Base-by-base conservation (phyloP, 2,113 vertebrate genomes). In the Ceuthmochares aereus region DNA sequence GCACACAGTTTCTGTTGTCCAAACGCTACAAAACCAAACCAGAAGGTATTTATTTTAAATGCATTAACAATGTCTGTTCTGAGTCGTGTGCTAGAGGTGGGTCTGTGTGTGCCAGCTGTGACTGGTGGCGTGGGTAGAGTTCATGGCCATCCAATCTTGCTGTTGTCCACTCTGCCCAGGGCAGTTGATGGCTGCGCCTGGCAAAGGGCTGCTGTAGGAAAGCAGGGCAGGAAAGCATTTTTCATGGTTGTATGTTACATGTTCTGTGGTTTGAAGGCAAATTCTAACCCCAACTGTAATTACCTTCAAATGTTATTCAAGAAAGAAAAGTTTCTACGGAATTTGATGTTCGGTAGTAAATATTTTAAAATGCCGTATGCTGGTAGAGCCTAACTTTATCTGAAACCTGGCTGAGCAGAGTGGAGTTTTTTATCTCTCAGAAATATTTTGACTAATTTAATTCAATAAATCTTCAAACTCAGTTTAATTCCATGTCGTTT, bases 1-100 rank as follows among this genome's bases (percentile, higher is more conserved):
- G 80, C 98, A 98, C 12, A 34, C 60, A 6, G 96, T 96, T 94
- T 98, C 91, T 93, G 97, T 90, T 56, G 97, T 98, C 98, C 98
- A 98, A 43, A 98, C 95, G 3, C 98, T 98, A n/a, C 8, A 64
- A 82, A 82, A 76, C n/a, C 20, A 84, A 89, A 92, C 34, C 8
- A 52, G 9, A 91, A 72, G 3, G 3, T 47, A 25, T 18, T 40
- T 7, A 5, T 92, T 91, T 76, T 12, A 59, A 77, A 29, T 19
- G 34, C 1, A 2, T 37, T 40, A 11, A 30, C 22, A 32, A 11
- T 2, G 21, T 49, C 5, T 47, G 10, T 20, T 56, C 6, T 0
- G 1, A 43, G 15, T 22, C 0, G 4, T 2, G 0, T 13, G 29
- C 26, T 72, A 62, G 34, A 84, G 77, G 10, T 17, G 17, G 4